Base-by-base conservation (phyloP, 2,888 invertebrate genomes). In the Troides helena region DNA sequence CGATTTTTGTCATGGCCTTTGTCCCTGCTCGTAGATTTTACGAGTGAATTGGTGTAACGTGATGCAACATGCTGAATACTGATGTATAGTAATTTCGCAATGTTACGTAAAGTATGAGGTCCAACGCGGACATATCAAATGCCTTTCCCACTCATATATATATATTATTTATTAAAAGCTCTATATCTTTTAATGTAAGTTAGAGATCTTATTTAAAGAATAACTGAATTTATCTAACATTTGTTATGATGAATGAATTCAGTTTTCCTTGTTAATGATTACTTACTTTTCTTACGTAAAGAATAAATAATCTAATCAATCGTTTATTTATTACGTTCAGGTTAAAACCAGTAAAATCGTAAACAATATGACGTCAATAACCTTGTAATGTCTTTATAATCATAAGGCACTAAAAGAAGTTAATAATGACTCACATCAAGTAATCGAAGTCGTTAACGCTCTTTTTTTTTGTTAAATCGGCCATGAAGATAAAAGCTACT, bases 1-100 rank as follows among this genome's bases (percentile, higher is more conserved):
- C 75, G 76, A 80, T 80, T 82, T 81, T 81, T 80, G 75, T 74
- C 80, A 70, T 72, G 76, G 70, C 77, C 74, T 77, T 73, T 70
- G 72, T 68, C 69, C 72, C 67, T 43, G 65, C 73, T 64, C 71
- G 57, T 71, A 71, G 73, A 71, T 69, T 74, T 72, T 74, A 72
- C 72, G 71, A 67, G 69, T 63, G 56, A 66, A 61, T 36, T 72
- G 67, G 39, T 65, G 68, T 70, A 67, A 68, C 65, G 58, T 62
- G 65, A 63, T 65, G 57, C 71, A 68, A 59, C 66, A 70, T 53
- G 53, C 64, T 53, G 63, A 63, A 69, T 67, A 68, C 66, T 65
- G 62, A 70, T 72, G 39, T 67, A 25, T 65, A 58, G 60, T 36
- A 59, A 36, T 50, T 62, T 62, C 21, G 21, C 43, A 56, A 10